Percentiles rank a stretch among this genome's conserved stretches.
These are phyloP conservation scores for Chelonoidis abingdonii DNA, from an alignment of 2,113 vertebrate genomes.

Conservation along the genomic window DNA sequence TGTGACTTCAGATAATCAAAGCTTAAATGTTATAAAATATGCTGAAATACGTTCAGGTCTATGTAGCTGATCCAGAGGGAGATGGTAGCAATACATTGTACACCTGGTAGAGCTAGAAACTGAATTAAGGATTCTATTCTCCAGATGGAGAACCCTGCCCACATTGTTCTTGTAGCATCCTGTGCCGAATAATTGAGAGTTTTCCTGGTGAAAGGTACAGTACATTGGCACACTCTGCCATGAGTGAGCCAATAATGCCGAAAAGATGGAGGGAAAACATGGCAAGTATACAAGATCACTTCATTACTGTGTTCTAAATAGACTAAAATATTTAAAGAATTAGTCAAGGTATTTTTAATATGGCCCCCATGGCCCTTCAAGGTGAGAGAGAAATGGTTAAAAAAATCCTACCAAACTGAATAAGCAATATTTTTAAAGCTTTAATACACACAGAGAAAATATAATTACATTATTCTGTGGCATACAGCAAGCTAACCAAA, in stretches of 20 bases:
- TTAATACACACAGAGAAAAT: no score
- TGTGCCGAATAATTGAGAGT: neutral
- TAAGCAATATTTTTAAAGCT: no score
- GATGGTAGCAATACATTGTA: neutral
- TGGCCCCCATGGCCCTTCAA: no score
- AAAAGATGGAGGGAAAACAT: neutral
- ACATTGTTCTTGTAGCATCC: neutral
- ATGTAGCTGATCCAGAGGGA: no score
- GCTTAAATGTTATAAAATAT: no score
- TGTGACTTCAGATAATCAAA: no score
- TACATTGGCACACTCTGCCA: neutral
- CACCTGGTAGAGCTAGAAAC: neutral
- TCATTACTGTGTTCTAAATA: neutral
- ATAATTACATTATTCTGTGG: no score
- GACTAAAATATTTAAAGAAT: neutral
- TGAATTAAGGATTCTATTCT: neutral
- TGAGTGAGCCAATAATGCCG: neutral
- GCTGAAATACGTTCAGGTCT: no score
- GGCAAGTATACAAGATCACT: neutral
- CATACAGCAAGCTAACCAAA: neutral
- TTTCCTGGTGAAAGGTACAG: neutral
- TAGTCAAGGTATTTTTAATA: neutral
- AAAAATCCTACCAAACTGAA: no score
- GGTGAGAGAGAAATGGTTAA: no score
- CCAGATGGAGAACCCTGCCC: neutral